phyloP scores from a whole-genome alignment of 2,888 invertebrate species.

The Drosophila nigritarsus region DNA sequence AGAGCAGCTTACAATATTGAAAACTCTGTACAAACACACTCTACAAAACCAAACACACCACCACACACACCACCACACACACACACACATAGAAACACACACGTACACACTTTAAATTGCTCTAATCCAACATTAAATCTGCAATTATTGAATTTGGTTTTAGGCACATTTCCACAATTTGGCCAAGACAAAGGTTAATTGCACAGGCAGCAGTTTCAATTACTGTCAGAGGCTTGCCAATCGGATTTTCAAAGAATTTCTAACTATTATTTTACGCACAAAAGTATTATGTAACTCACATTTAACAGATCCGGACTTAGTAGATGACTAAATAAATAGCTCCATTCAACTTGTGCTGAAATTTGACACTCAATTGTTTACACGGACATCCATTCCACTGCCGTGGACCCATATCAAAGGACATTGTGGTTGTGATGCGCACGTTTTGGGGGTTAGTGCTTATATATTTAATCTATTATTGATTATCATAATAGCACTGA shows the following conservation, averaged over 20 bases:
- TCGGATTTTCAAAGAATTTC: conserved; percentile 9
- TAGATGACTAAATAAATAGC: background rate
- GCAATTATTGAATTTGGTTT: conserved; percentile 55
- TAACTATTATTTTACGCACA: conserved; percentile 9
- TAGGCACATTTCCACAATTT: conserved; percentile 12
- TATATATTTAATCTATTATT: conserved; percentile 1
- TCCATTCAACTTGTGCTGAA: background rate
- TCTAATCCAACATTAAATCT: conserved; percentile 20
- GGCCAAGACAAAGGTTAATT: conserved; percentile 25
- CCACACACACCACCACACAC: background rate
- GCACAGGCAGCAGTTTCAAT: conserved; percentile 19
- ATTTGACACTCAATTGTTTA: conserved; percentile 1
- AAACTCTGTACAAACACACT: conserved; percentile 43
- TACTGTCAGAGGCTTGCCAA: conserved; percentile 7
- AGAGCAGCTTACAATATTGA: conserved; percentile 56
- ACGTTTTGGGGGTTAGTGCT: background rate
- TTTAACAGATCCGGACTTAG: background rate
- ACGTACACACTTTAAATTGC: conserved; percentile 38
- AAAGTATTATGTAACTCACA: background rate
- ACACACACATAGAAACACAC: conserved; percentile 7
- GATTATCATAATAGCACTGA: background rate
- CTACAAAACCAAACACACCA: conserved; percentile 2
- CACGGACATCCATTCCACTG: background rate
- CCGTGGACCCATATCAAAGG: conserved; percentile 9
- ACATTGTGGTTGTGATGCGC: background rate